phyloP scores from a whole-genome alignment of 1,140 invertebrate species.

The Atta cephalotes region DNA sequence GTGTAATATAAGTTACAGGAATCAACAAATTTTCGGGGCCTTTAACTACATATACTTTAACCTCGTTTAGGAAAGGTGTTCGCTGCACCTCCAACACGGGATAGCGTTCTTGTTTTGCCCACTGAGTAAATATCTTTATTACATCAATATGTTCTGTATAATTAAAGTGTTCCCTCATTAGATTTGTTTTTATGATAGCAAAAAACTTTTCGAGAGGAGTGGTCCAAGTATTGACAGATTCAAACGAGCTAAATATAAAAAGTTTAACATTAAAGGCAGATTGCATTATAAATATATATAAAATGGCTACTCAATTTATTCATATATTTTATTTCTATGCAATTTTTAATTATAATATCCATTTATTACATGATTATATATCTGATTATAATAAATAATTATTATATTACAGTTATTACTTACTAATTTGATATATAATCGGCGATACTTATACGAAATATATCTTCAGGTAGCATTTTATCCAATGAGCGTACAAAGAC shows the following conservation, averaged over 20 bases:
- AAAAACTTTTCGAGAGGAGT: background rate
- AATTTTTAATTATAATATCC: background rate
- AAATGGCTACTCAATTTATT: background rate
- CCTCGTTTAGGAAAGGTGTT: constrained; percentile 81
- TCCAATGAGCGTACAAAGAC: constrained; percentile 86
- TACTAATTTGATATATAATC: background rate
- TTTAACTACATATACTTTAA: constrained; percentile 79
- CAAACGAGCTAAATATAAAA: background rate
- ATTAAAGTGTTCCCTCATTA: too few species aligned
- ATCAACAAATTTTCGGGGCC: background rate
- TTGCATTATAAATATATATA: background rate
- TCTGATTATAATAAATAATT: too few species aligned
- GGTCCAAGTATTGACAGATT: background rate
- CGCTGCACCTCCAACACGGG: constrained; percentile 88
- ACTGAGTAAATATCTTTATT: constrained; percentile 87
- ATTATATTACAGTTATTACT: background rate
- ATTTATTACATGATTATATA: background rate
- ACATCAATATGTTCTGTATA: too few species aligned
- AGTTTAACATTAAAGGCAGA: too few species aligned
- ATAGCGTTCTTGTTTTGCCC: constrained; percentile 90
- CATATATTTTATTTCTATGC: background rate
- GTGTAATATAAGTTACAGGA: background rate
- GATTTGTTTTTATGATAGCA: background rate
- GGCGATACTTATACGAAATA: background rate
- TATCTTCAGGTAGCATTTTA: constrained; percentile 82